Percentiles rank a stretch among this genome's conserved stretches.
Conservation (phyloP, 2,888 invertebrate species). For the Folsomia candida region DNA sequence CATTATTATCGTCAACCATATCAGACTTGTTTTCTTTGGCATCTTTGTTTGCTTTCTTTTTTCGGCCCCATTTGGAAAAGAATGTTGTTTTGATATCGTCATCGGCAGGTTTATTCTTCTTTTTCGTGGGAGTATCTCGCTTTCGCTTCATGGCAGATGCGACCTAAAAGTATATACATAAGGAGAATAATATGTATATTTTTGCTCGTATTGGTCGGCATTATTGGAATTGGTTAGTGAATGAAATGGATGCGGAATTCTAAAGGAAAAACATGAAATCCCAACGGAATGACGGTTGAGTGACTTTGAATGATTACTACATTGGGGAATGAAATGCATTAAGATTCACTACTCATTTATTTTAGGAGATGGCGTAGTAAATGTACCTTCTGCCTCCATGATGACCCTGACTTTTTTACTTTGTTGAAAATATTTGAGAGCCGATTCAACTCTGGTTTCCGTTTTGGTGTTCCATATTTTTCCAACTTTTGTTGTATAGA, state of each 20-base stretch:
- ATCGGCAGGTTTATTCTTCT: slow-evolving; percentile 14
- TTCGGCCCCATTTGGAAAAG: slow-evolving; percentile 31
- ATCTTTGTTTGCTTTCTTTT: slow-evolving; percentile 13
- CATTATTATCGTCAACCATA: background rate
- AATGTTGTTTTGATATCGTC: slow-evolving; percentile 30
- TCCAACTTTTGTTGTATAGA: background rate
- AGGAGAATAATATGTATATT: too few relatives aligned
- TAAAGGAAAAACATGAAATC: background rate
- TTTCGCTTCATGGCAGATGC: slow-evolving; percentile 29
- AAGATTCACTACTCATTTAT: too few relatives aligned
- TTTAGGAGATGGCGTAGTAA: too few relatives aligned
- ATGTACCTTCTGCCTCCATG: slow-evolving; percentile 21
- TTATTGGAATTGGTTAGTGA: background rate
- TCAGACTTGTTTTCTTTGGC: background rate
- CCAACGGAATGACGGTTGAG: background rate
- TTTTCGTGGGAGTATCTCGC: background rate
- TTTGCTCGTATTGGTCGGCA: too few relatives aligned
- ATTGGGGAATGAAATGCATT: background rate
- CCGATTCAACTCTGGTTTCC: background rate
- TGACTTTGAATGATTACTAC: background rate
- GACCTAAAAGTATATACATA: too few relatives aligned
- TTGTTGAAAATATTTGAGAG: slow-evolving; percentile 30
- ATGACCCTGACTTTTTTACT: slow-evolving; percentile 34
- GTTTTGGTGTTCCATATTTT: background rate
- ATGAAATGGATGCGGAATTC: background rate